These are phyloP conservation scores for Cephus runcator DNA, from an alignment of 2,888 invertebrate species.

Conservation along the genomic window DNA sequence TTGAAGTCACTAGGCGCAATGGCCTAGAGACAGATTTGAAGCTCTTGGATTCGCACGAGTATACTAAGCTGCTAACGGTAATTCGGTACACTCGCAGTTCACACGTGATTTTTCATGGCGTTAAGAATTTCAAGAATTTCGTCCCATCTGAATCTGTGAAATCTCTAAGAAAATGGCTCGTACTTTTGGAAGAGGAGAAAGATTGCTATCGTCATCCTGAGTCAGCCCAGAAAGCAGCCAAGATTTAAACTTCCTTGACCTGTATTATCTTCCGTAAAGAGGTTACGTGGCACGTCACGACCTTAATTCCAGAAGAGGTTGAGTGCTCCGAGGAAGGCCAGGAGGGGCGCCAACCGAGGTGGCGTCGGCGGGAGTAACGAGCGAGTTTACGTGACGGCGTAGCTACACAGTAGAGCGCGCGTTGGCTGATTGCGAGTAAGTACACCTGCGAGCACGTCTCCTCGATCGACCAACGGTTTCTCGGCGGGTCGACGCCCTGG, in stretches of 20 bases:
- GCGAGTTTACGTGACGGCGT: too few species aligned
- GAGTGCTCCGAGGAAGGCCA: background rate
- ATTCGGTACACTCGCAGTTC: background rate
- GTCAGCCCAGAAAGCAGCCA: background rate
- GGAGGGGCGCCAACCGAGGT: too few species aligned
- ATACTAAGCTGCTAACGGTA: background rate
- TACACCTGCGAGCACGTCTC: conserved; percentile 34
- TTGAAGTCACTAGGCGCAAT: too few species aligned
- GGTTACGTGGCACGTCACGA: background rate
- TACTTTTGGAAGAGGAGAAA: background rate
- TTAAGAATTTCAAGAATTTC: background rate
- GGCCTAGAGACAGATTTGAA: background rate
- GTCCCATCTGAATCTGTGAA: background rate
- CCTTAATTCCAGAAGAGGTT: background rate
- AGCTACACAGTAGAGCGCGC: too few species aligned
- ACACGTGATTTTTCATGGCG: too few species aligned
- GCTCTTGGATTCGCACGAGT: background rate
- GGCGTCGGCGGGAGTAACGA: background rate
- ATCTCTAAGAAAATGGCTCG: background rate
- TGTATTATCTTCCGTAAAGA: background rate
- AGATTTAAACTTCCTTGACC: background rate
- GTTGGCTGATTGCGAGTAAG: background rate
- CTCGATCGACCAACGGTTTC: conserved; percentile 41
- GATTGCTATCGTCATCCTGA: background rate
- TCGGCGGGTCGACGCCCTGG: conserved; percentile 46